phyloP scores from a whole-genome alignment of 2,113 vertebrate genomes.

The Anolis sagrei region DNA sequence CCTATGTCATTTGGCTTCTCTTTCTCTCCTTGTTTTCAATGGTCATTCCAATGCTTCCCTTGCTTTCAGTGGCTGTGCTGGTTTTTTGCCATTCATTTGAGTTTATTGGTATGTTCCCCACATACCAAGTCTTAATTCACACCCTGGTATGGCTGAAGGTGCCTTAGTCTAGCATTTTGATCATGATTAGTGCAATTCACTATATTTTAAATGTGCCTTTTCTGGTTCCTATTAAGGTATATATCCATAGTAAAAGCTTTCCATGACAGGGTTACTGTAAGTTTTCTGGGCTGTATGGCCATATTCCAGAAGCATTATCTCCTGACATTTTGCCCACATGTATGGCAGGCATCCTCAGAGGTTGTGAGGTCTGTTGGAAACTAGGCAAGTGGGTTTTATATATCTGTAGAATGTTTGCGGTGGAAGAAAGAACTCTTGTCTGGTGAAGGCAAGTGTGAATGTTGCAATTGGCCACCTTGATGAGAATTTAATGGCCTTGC shows the following conservation, averaged over 20 bases:
- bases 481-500: no score
- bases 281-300: no score
- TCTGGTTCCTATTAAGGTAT: conserved; percentile 7
- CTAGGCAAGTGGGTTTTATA: no score
- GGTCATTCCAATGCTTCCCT: background rate
- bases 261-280: no score
- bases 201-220: background rate
- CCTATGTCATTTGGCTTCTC: background rate
- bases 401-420: no score
- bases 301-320: no score
- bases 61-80: background rate
- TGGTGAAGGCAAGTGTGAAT: no score
- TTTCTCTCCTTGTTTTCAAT: background rate
- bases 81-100: background rate
- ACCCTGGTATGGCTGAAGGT: background rate
- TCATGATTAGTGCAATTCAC: background rate
- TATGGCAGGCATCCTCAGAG: no score
- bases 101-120: background rate
- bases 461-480: no score
- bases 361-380: no score
- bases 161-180: background rate
- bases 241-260: conserved; percentile 17
- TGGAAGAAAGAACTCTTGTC: no score
- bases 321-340: no score
- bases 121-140: background rate